Conservation (phyloP, 2,888 invertebrate species). For the Hemicrepidius hirtus region DNA sequence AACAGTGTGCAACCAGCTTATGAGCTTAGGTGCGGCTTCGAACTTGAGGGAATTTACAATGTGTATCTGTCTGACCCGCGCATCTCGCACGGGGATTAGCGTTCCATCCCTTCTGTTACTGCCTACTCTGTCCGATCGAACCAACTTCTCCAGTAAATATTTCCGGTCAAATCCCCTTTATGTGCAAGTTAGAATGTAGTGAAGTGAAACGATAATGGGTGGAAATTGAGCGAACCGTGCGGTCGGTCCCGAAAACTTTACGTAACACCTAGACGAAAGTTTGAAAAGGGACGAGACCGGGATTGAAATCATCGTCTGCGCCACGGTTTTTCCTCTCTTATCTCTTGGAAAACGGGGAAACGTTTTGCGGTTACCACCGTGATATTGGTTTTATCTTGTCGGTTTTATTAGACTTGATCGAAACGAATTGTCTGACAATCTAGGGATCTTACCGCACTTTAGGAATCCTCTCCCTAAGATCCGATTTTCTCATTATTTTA, state of each 20-base stretch:
- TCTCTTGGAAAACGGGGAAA: conserved; percentile 4
- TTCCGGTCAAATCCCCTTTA: conserved; percentile 46
- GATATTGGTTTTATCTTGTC: conserved; percentile 18
- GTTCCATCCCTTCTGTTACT: conserved; percentile 37
- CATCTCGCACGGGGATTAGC: conserved; percentile 48
- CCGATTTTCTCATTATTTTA: background rate
- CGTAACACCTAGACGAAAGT: conserved; percentile 1
- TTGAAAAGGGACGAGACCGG: background rate
- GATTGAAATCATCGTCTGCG: conserved; percentile 2
- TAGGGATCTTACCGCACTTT: background rate
- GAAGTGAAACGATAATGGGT: conserved; percentile 32
- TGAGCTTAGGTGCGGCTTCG: conserved; percentile 47
- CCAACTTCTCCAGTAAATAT: conserved; percentile 46
- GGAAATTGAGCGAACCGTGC: conserved; percentile 18
- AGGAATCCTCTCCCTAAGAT: no score
- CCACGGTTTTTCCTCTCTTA: conserved; percentile 5
- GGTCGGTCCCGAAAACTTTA: background rate
- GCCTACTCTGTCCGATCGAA: conserved; percentile 17
- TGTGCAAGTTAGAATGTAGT: conserved; percentile 35
- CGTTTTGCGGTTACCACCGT: conserved; percentile 16
- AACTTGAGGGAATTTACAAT: conserved; percentile 51
- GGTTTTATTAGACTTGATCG: conserved; percentile 3
- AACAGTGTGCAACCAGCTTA: conserved; percentile 41
- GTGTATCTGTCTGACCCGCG: conserved; percentile 50
- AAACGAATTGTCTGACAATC: conserved; percentile 13